Conservation (phyloP, 2,113 vertebrate genomes). For the Silurus glanis region DNA sequence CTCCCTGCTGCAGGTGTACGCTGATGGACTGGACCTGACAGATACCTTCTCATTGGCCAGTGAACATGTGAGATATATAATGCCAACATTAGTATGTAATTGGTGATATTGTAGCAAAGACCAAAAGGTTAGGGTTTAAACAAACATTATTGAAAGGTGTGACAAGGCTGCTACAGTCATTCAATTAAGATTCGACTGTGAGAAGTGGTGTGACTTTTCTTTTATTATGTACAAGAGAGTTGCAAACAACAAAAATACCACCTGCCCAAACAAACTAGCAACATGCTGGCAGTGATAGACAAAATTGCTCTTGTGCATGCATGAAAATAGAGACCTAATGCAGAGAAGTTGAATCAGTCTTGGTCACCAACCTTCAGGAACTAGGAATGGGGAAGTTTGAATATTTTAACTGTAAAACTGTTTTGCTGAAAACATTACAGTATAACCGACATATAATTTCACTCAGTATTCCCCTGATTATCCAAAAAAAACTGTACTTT, state of each 20-base stretch:
- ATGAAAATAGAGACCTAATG: neutral
- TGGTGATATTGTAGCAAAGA: neutral
- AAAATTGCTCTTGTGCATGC: neutral
- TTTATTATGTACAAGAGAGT: neutral
- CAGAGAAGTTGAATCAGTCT: neutral
- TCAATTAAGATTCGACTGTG: neutral
- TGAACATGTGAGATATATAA: conserved; percentile 81
- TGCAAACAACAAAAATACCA: neutral
- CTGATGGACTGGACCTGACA: conserved; percentile 88
- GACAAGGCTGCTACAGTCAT: neutral
- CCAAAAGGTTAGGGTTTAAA: neutral
- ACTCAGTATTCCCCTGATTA: neutral
- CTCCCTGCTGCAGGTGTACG: conserved; percentile 87
- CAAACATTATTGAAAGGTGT: neutral
- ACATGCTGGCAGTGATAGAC: neutral
- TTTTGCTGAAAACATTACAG: neutral
- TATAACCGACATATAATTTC: neutral
- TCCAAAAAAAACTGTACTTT: neutral
- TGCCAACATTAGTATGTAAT: neutral
- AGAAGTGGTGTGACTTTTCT: neutral
- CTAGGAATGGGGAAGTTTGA: neutral
- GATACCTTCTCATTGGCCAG: conserved; percentile 82
- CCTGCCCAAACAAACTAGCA: neutral
- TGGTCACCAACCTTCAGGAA: neutral
- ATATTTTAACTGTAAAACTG: neutral